phyloP scores from a whole-genome alignment of 1,140 invertebrate genomes.

The Nixonia krombeini region DNA sequence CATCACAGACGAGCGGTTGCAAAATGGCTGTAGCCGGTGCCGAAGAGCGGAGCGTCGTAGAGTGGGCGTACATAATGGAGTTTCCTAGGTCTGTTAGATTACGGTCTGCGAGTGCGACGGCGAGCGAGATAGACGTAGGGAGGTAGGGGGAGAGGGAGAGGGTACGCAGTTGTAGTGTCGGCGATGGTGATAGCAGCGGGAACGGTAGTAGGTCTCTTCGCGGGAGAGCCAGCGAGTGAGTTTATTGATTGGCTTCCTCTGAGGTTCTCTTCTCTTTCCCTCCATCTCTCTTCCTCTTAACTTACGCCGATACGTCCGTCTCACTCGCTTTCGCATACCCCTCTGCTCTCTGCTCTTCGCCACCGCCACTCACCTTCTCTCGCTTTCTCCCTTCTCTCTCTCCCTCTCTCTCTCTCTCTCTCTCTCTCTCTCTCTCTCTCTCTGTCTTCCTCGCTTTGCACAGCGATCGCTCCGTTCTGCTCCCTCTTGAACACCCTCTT shows the following conservation, averaged over 20 bases:
- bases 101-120: constrained; percentile 45
- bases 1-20: constrained; percentile 59
- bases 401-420: no score
- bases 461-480: constrained; percentile 38
- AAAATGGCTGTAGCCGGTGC: constrained; percentile 69
- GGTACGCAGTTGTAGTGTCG: constrained; percentile 37
- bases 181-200: constrained; percentile 21
- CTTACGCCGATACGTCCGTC: no score
- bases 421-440: no score
- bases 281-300: constrained; percentile 34
- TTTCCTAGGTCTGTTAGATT: constrained; percentile 59
- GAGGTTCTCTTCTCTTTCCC: constrained; percentile 52
- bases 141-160: no score
- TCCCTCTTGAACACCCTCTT: constrained; percentile 41
- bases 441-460: no score
- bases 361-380: constrained; percentile 8
- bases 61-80: constrained; percentile 72
- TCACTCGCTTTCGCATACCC: neutral
- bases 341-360: constrained; percentile 10
- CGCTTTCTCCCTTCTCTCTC: constrained; percentile 6
- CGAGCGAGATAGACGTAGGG: no score
- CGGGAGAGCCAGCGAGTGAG: constrained; percentile 60
- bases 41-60: constrained; percentile 23
- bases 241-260: constrained; percentile 72
- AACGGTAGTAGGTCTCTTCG: constrained; percentile 56